Evolutionary conservation across 1,140 invertebrate genomes (phyloP), one percentile per base, ranked within the genome.

Genomic region (Nephotettix cincticeps): DNA sequence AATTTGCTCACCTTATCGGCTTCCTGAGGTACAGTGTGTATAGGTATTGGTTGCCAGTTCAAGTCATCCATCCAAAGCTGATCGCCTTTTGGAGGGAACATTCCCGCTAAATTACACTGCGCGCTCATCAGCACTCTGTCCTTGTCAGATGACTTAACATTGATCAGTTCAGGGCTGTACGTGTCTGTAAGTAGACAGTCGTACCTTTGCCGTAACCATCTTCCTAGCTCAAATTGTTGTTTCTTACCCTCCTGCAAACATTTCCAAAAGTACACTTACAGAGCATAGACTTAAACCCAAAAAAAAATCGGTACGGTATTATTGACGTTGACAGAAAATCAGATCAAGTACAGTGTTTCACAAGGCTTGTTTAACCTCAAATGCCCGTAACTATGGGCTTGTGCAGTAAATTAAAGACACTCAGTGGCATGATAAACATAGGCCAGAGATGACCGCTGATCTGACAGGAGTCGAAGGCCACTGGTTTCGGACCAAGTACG

Each of bases 111-210:
- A 82, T 95, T 91, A 1, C 88, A 83, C 79, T 91, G 84, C 0
- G 93, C 95, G 74, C 93, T 96, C 91, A 95, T 96, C 3, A 98
- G 80, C 14, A 94, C 95, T 27, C 95, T 85, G 82, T 97, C 93
- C 0, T 90, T 88, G 81, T 95, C 91, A 1, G 95, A 96, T 36
- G 88, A 88, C 75, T 89, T 86, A 0, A 91, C 84, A 75, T 85
- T 84, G 72, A 92, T 87, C 81, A 89, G 82, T 70, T 87, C 80
- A 4, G 86, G 84, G 74, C 77, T 84, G 76, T 91, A 92, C 27
- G 78, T 75, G 21, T 79, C 77, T 6, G 85, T 86, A 61, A 91
- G 76, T 76, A 89, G 89, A 56, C 81, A 74, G 47, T 82, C 79
- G 74, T 91, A 91, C 71, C 88, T 82, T 73, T 85, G 75, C 71